Base-by-base conservation (phyloP, 2,113 vertebrate genomes). In the Thunnus thynnus region DNA sequence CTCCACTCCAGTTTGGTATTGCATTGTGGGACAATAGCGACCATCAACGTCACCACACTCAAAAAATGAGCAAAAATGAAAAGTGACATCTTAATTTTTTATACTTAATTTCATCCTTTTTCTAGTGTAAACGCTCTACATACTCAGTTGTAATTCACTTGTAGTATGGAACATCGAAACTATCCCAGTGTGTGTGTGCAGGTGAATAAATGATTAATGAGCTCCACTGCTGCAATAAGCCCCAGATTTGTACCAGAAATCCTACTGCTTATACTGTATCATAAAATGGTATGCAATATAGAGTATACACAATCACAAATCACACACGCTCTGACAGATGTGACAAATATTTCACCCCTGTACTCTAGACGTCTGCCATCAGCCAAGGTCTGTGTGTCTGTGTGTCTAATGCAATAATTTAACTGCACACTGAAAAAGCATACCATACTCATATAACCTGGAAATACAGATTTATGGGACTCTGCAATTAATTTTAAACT, bases 221-320 rank as follows among this genome's bases (percentile, higher is more conserved):
- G 76, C 18, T 64, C 64, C 66, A 60, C 54, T 72, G 68, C 85
- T 75, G 64, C 48, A 50, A 30, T 58, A 50, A 80, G 73, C 25
- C 51, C 30, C 63, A 57, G 36, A 79, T 65, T 66, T 66, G 44
- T n/a, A 71, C 25, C 63, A 84, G 69, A 86, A 68, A 58, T 57
- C 17, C 0, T 47, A 13, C 48, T 61, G 71, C 61, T 80, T 68
- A 63, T 56, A 68, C 74, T 72, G 72, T 67, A 83, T 80, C 77
- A 65, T 82, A 55, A 79, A 62, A 71, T 13, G 58, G 18, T 60
- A 62, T 36, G 69, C 69, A 52, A 54, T 72, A 67, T 66, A 80
- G 94, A 97, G 95, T 78, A 69, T 63, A 62, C 61, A 73, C 76
- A 81, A 32, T 78, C 71, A 80, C 72, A 84, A 82, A 86, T 85